Evolutionary conservation across 2,888 invertebrate species (phyloP).

Genomic region (Glaucopsyche alexis): DNA sequence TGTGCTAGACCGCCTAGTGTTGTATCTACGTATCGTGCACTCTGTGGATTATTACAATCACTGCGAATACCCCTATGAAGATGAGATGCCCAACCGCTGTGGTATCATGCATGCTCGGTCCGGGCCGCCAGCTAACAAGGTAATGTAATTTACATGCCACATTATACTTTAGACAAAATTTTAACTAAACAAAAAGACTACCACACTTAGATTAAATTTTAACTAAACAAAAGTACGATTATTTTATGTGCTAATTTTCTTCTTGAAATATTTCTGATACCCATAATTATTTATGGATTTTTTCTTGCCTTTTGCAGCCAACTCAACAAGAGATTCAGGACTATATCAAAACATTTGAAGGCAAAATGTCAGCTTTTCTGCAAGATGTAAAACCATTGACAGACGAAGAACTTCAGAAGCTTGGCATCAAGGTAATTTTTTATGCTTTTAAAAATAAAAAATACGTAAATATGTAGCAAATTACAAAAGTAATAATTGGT

Average conservation of each 20-base stretch:
- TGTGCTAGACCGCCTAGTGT: constrained; percentile 88
- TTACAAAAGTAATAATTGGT: not conserved
- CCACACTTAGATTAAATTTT: too few species aligned
- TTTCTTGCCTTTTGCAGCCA: constrained; percentile 65
- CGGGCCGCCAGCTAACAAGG: constrained; percentile 90
- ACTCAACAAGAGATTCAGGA: constrained; percentile 87
- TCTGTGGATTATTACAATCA: constrained; percentile 99
- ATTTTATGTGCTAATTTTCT: not conserved
- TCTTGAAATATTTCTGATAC: not conserved
- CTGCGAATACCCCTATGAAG: constrained; percentile 99
- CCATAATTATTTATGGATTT: not conserved
- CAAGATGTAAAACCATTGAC: constrained; percentile 86
- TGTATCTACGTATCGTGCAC: constrained; percentile 97
- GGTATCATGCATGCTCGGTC: constrained; percentile 99
- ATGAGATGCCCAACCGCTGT: constrained; percentile 99
- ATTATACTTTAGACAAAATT: too few species aligned
- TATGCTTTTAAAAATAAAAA: not conserved
- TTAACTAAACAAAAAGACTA: too few species aligned
- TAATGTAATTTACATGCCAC: constrained; percentile 49
- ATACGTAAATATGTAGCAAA: not conserved
- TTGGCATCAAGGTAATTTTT: constrained; percentile 85
- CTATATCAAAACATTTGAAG: constrained; percentile 89
- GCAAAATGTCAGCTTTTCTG: constrained; percentile 94
- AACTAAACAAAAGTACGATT: too few species aligned
- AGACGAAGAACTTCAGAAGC: constrained; percentile 88